phyloP scores from a whole-genome alignment of 2,113 vertebrate genomes.

The Paramisgurnus dabryanus region DNA sequence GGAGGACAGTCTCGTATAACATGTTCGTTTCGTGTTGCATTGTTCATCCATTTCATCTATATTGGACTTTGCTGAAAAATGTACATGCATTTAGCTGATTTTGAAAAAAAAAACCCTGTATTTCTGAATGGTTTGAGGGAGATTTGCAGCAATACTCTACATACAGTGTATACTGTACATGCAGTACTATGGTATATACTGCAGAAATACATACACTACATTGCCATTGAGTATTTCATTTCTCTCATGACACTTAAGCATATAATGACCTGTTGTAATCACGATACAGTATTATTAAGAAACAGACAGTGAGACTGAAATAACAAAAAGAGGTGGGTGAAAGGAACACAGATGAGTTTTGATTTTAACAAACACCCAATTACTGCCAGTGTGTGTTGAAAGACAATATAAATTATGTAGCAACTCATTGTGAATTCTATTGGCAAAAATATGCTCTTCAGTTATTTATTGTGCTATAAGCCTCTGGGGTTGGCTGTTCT shows the following conservation, averaged over 20 bases:
- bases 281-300: not conserved
- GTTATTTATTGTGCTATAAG: constrained; percentile 31
- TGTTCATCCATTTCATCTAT: too few species aligned
- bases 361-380: constrained; percentile 27
- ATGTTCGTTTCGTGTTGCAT: too few species aligned
- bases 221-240: not conserved
- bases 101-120: too few species aligned
- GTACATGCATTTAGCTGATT: too few species aligned
- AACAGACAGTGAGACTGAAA: not conserved
- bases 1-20: too few species aligned
- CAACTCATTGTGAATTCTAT: constrained; percentile 32
- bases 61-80: too few species aligned
- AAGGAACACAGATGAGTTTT: not conserved
- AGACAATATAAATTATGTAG: constrained; percentile 33
- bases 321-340: not conserved
- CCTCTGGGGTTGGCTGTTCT: constrained; percentile 38
- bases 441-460: constrained; percentile 26
- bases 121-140: too few species aligned
- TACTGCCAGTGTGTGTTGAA: not conserved
- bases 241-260: not conserved
- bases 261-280: not conserved
- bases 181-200: too few species aligned
- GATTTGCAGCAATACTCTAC: too few species aligned
- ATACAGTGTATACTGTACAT: too few species aligned
- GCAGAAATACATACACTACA: not conserved